Conservation (phyloP, 2,113 vertebrate species). For the Miniopterus natalensis region DNA sequence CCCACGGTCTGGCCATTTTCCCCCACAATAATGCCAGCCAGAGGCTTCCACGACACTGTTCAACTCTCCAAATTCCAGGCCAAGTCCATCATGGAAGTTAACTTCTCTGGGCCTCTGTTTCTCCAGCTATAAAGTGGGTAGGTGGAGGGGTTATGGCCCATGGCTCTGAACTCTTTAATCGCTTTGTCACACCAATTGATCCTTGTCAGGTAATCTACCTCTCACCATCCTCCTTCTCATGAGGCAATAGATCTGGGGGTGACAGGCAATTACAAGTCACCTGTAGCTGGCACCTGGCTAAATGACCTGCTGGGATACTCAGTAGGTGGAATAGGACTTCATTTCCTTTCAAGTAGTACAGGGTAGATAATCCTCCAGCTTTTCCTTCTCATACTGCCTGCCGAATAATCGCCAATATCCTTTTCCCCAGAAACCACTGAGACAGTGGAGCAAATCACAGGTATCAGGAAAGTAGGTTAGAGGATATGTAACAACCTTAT, state of each 20-base stretch:
- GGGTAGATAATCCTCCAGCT: neutral
- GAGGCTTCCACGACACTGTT: neutral
- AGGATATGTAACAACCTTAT: neutral
- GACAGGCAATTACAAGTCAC: neutral
- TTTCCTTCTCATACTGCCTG: neutral
- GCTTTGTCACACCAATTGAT: neutral
- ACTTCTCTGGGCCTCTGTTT: constrained; percentile 41
- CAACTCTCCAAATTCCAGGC: constrained; percentile 43
- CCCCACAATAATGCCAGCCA: neutral
- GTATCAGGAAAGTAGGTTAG: neutral
- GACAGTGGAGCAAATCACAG: neutral
- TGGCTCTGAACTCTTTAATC: neutral
- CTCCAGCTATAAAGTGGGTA: neutral
- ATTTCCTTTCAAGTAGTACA: neutral
- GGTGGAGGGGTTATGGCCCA: neutral
- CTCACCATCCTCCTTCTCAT: neutral
- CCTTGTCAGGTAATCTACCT: neutral
- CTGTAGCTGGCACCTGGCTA: neutral
- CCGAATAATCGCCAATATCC: neutral
- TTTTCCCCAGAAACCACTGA: constrained; percentile 1
- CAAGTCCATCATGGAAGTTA: constrained; percentile 25
- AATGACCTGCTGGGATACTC: neutral
- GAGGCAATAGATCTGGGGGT: neutral
- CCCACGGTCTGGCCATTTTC: neutral
- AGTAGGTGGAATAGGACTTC: neutral